Evolutionary conservation across 2,113 vertebrate species (phyloP).

Genomic region (Varanus salvator): DNA sequence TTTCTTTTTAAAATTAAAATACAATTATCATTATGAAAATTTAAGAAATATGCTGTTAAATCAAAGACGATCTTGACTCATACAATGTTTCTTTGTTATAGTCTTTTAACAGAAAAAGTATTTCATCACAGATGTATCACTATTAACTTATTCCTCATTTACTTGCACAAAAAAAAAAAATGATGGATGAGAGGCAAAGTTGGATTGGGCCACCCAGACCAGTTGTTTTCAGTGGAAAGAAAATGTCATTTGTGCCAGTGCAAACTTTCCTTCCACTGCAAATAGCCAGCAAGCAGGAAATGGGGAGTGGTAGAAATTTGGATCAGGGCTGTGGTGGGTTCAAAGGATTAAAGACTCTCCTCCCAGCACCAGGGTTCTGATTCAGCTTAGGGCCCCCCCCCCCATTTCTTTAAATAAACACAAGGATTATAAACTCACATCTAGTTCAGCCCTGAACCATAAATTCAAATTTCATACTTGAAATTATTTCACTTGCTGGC

Average conservation of each 20-base stretch:
- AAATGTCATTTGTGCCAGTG: background rate
- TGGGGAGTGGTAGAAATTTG: no score
- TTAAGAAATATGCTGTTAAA: background rate
- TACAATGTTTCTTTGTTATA: background rate
- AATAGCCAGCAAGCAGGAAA: background rate
- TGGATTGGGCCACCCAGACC: background rate
- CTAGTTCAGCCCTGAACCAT: background rate
- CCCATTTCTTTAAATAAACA: no score
- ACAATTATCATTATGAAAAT: background rate
- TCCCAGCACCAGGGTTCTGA: no score
- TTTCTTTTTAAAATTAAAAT: background rate
- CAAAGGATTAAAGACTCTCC: no score
- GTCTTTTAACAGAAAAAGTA: background rate
- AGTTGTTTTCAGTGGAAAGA: background rate
- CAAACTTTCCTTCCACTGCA: background rate
- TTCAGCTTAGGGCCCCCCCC: no score
- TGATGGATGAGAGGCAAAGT: background rate
- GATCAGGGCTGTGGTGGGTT: no score
- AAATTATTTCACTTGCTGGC: background rate
- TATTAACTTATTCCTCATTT: background rate
- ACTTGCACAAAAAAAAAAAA: background rate
- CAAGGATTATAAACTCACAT: background rate
- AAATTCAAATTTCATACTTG: background rate
- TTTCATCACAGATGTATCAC: no score
- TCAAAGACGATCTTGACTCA: background rate